A percentile compares a stretch with the other conserved stretches of the same genome.
Evolutionary conservation across 1,140 invertebrate species (phyloP).

Genomic region (Listronotus bonariensis): DNA sequence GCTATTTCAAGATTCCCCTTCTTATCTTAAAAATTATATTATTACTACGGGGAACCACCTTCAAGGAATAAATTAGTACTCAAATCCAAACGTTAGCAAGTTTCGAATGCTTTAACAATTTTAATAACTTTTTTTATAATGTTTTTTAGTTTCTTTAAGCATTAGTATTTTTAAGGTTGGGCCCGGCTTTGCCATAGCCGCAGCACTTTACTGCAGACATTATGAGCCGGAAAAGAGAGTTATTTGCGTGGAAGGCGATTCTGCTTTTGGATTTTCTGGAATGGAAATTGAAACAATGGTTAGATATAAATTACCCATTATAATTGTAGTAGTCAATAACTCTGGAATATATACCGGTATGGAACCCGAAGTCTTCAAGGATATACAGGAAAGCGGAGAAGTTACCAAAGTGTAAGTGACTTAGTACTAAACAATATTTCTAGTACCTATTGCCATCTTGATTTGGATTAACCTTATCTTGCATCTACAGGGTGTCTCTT

Average conservation of each 20-base stretch:
- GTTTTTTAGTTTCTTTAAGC: no score
- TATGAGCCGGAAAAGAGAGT: conserved; percentile 80
- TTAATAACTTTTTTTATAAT: no score
- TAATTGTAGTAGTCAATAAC: conserved; percentile 94
- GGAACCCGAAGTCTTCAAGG: conserved; percentile 73
- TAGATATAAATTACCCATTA: conserved; percentile 89
- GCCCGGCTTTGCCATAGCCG: conserved; percentile 89
- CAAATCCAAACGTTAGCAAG: no score
- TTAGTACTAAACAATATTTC: no score
- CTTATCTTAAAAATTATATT: no score
- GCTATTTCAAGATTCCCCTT: no score
- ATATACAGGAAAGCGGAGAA: conserved; percentile 70
- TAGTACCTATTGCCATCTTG: no score
- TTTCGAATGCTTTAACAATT: no score
- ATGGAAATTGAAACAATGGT: conserved; percentile 98
- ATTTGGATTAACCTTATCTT: no score
- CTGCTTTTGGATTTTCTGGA: conserved; percentile 95
- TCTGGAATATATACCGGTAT: conserved; percentile 92
- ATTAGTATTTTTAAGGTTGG: conserved; percentile 65
- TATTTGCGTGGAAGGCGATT: conserved; percentile 90
- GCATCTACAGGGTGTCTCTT: no score
- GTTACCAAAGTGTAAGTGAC: conserved; percentile 65
- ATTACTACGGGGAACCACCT: no score
- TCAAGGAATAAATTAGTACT: no score
- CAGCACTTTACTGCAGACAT: conserved; percentile 86